Conservation (phyloP, 2,113 vertebrate species). For the Coracopsis vasa region DNA sequence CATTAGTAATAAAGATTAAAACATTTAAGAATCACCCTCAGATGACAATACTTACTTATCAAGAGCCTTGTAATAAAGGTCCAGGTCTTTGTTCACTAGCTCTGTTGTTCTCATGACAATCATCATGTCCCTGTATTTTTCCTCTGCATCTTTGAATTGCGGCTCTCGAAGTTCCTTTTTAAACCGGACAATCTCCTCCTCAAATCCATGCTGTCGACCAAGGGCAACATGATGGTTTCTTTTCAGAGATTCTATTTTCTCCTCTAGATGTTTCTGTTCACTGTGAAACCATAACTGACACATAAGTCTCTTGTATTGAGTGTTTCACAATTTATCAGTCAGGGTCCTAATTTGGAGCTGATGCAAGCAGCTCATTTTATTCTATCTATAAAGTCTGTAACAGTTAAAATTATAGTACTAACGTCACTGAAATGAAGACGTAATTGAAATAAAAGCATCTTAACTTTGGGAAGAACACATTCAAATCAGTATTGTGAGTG, state of each 20-base stretch:
- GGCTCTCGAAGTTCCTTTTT: conserved; percentile 90
- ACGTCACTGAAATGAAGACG: not conserved
- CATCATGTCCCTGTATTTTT: conserved; percentile 91
- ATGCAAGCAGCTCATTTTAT: not conserved
- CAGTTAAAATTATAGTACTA: not conserved
- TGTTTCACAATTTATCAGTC: not conserved
- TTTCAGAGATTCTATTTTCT: conserved; percentile 86
- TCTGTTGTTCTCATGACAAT: conserved; percentile 95
- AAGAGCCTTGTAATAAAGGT: conserved; percentile 95
- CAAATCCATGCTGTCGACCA: conserved; percentile 91
- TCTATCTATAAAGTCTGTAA: rapidly evolving
- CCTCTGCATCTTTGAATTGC: conserved; percentile 89
- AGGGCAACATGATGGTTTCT: conserved; percentile 86
- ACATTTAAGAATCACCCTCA: not conserved
- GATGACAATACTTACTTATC: conserved; percentile 87
- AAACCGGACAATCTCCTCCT: conserved; percentile 90
- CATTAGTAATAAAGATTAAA: not conserved
- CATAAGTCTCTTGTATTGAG: not conserved
- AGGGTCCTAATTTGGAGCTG: not conserved
- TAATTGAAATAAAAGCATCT: not conserved
- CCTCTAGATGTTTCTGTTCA: conserved; percentile 82
- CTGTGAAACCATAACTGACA: conserved; percentile 63
- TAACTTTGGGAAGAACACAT: not conserved
- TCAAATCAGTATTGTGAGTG: not conserved
- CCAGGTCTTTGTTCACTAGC: conserved; percentile 92